Percentiles rank a stretch among this genome's conserved stretches.
These are phyloP conservation scores for Cinclus mexicanus DNA, from an alignment of 2,113 vertebrate genomes.

Conservation along the genomic window DNA sequence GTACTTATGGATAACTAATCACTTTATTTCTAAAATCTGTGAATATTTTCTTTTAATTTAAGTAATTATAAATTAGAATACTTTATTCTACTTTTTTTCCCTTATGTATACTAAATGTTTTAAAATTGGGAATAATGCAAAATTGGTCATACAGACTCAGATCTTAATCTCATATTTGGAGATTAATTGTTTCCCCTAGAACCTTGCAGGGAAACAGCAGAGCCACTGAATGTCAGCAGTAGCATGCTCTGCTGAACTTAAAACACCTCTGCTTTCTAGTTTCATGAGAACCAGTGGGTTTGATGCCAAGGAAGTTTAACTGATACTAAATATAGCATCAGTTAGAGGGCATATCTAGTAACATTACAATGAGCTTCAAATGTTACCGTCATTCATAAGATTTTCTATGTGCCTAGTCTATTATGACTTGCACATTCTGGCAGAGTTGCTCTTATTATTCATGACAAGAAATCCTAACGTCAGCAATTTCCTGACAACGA, in stretches of 20 bases:
- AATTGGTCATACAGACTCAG: not conserved
- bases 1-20: not conserved
- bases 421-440: conserved; percentile 50
- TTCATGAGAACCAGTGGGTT: conserved; percentile 31
- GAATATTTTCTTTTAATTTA: not conserved
- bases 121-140: not conserved
- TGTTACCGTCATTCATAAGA: conserved; percentile 46
- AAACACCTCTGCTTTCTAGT: conserved; percentile 58
- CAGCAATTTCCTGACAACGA: conserved; percentile 35
- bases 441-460: conserved; percentile 41
- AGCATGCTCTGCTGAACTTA: conserved; percentile 53
- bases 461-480: conserved; percentile 32
- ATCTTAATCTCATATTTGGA: not conserved
- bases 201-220: not conserved
- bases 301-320: conserved; percentile 46
- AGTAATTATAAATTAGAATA: not conserved
- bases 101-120: not conserved
- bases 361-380: conserved; percentile 48
- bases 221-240: not conserved
- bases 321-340: conserved; percentile 59
- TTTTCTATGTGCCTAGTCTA: conserved; percentile 34
- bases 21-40: not conserved
- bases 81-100: not conserved
- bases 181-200: not conserved
- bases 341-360: conserved; percentile 49